A percentile compares a stretch with the other conserved stretches of the same genome.
Evolutionary conservation across 2,888 invertebrate genomes (phyloP).

Genomic region (Matsumyia berberina): DNA sequence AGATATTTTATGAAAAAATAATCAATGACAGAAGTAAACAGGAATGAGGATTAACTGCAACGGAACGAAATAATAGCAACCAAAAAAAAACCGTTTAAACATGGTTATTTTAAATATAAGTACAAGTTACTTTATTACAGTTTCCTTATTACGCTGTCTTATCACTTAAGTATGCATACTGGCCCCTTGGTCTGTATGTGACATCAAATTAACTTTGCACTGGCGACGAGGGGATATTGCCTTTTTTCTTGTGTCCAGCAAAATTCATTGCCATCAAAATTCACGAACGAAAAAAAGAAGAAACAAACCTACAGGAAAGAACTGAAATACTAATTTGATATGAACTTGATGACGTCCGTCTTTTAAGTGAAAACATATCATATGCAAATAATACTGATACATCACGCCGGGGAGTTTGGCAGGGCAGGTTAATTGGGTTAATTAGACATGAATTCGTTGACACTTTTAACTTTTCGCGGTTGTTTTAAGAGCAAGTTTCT

Average conservation of each 20-base stretch:
- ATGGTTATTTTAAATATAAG: no score
- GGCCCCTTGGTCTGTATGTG: constrained; percentile 12
- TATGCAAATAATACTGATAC: constrained; percentile 1
- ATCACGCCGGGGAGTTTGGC: constrained; percentile 13
- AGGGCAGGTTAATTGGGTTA: constrained; percentile 55
- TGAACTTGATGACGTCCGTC: constrained; percentile 21
- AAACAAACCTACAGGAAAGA: not conserved
- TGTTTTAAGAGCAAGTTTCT: not conserved
- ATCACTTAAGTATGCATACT: not conserved
- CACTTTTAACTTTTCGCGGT: not conserved
- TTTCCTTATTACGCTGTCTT: no score
- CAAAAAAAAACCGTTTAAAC: no score
- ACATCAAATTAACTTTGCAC: not conserved
- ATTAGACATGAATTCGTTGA: constrained; percentile 24
- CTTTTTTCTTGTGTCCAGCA: not conserved
- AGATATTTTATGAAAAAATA: no score
- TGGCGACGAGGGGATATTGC: not conserved
- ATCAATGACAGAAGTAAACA: no score
- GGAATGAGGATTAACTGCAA: no score
- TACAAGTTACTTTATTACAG: no score
- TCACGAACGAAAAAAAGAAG: not conserved
- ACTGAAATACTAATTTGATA: constrained; percentile 12
- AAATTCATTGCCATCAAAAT: constrained; percentile 3
- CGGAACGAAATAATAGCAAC: no score
- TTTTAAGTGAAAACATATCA: constrained; percentile 21